Conservation (phyloP, 2,888 invertebrate genomes). For the Stictocephala bisonia region DNA sequence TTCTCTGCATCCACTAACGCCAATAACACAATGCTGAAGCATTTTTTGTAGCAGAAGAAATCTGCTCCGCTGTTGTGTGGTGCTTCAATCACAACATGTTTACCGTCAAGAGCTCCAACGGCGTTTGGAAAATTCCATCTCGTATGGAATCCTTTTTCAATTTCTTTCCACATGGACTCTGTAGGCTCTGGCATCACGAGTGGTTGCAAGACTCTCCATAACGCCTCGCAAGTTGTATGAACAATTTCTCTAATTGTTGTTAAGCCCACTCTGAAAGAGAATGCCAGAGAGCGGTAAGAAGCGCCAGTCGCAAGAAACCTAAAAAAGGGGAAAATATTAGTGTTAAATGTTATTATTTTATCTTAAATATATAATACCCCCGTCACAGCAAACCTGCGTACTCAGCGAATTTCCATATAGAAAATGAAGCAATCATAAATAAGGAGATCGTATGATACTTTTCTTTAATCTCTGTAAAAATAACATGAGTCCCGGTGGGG, state of each 20-base stretch:
- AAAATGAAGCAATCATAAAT: too few relatives aligned
- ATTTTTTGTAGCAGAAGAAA: conserved; percentile 46
- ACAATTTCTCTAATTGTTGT: conserved; percentile 34
- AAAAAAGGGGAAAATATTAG: conserved; percentile 13
- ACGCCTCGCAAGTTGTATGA: conserved; percentile 34
- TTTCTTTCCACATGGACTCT: conserved; percentile 25
- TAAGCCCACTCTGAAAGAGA: conserved; percentile 38
- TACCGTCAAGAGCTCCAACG: conserved; percentile 45
- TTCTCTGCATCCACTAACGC: conserved; percentile 47
- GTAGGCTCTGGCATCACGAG: conserved; percentile 38
- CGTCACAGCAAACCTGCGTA: too few relatives aligned
- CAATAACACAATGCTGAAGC: conserved; percentile 37
- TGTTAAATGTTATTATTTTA: neutral
- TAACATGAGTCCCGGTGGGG: too few relatives aligned
- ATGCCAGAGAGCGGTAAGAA: conserved; percentile 39
- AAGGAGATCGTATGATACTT: too few relatives aligned
- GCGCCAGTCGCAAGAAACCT: conserved; percentile 42
- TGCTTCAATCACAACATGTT: conserved; percentile 42
- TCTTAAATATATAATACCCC: too few relatives aligned
- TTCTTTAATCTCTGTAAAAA: too few relatives aligned
- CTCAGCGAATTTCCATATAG: too few relatives aligned
- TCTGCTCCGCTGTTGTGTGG: conserved; percentile 40
- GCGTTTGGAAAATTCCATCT: conserved; percentile 43
- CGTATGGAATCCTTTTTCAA: conserved; percentile 33
- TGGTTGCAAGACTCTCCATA: conserved; percentile 38